A percentile compares a stretch with the other conserved stretches of the same genome.
Conservation (phyloP, 2,888 invertebrate genomes). For the Caradrina clavipalpis region DNA sequence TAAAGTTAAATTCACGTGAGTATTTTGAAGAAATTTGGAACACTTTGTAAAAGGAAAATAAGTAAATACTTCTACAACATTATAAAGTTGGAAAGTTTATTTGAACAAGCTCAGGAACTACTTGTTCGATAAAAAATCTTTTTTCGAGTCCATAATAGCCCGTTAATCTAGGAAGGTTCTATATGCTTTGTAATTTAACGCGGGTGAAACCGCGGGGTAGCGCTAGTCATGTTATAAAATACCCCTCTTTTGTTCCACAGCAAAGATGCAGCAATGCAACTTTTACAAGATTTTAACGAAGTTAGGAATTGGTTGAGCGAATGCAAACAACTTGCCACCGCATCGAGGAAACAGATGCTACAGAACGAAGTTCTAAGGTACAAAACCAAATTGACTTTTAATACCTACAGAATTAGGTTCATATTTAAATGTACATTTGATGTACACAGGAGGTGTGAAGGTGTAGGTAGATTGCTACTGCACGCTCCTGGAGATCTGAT, state of each 20-base stretch:
- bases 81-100: too few relatives aligned
- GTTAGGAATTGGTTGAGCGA: constrained; percentile 94
- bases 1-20: constrained; percentile 94
- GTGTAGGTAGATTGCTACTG: constrained; percentile 95
- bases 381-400: not conserved
- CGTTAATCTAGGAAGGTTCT: too few relatives aligned
- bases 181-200: too few relatives aligned
- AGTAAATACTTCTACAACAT: too few relatives aligned
- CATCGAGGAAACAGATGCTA: constrained; percentile 90
- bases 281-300: constrained; percentile 95
- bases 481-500: constrained; percentile 96
- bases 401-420: not conserved
- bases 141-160: too few relatives aligned
- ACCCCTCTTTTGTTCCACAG: constrained; percentile 64
- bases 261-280: constrained; percentile 94
- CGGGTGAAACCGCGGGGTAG: too few relatives aligned
- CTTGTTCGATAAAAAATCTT: too few relatives aligned
- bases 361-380: constrained; percentile 86
- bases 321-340: constrained; percentile 90
- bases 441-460: constrained; percentile 93
- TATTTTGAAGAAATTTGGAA: constrained; percentile 9
- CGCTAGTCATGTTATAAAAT: not conserved
- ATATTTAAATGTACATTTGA: not conserved
- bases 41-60: too few relatives aligned
- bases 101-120: too few relatives aligned